Base-by-base conservation (phyloP, 2,797 vertebrate species). In the Argentina silus region DNA sequence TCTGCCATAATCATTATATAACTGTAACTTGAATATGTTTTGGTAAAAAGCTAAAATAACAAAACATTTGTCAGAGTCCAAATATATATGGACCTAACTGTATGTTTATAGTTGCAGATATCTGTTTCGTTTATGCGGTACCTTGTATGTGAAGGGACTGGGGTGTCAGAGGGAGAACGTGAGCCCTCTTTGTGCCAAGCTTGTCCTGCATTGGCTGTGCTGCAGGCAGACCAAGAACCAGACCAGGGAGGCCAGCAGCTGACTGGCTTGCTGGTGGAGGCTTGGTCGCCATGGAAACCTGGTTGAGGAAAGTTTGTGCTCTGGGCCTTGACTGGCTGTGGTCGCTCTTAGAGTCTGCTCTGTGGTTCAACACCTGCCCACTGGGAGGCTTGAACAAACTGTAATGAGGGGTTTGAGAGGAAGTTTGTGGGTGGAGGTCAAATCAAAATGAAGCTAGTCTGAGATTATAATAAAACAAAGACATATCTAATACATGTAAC, bases 81-180 rank as follows among this genome's bases (percentile, higher is more conserved):
- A n/a, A n/a, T n/a, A n/a, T n/a, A n/a, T n/a, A n/a, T n/a, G n/a
- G n/a, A n/a, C n/a, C n/a, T n/a, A n/a, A n/a, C n/a, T n/a, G n/a
- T n/a, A 36, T 36, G 27, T 36, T 36, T 36, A 36, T 36, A 36
- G 27, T 36, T 36, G 27, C 27, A 36, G 27, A 36, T 36, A 36
- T 36, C 27, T 36, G 27, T 36, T 12, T 27, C 6, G 59, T 15
- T 27, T 61, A 7, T 36, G 59, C 59, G 12, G 59, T 15, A 94
- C 94, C 94, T 93, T 89, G 85, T 85, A 93, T 85, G 80, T 81
- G 79, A 76, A 93, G 85, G 4, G 91, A 89, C 76, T 83, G 90
- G 72, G 92, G 92, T 72, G 81, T 91, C 86, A 93, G 85, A 71
- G 92, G 92, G 2, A 85, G 86, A 85, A 92, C 83, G 67, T 90